Conservation (phyloP, 2,888 invertebrate species). For the Lasioglossum malachurum region DNA sequence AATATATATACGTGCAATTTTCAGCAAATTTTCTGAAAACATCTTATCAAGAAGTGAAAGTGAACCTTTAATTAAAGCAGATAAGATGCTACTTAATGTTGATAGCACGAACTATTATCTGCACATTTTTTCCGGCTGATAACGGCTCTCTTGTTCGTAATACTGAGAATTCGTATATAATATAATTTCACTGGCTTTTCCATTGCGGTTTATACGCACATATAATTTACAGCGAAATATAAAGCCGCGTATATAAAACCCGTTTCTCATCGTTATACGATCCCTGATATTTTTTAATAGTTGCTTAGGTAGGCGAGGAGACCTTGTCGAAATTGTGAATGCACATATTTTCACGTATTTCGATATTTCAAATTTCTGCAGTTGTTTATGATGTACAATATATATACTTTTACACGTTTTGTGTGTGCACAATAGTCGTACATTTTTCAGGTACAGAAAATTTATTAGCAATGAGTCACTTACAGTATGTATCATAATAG, state of each 20-base stretch:
- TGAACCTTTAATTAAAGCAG: neutral
- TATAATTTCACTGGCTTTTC: neutral
- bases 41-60: neutral
- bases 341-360: neutral
- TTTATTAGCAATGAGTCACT: constrained; percentile 31
- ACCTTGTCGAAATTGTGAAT: neutral
- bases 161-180: neutral
- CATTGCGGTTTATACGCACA: neutral
- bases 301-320: neutral
- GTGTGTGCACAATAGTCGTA: neutral
- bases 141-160: neutral
- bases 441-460: constrained; percentile 29
- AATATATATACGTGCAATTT: neutral
- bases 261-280: neutral
- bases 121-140: neutral
- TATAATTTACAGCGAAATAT: neutral
- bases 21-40: neutral
- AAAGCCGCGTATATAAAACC: neutral
- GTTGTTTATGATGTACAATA: neutral
- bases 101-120: neutral
- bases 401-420: neutral
- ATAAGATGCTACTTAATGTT: neutral
- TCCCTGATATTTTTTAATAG: neutral
- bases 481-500: constrained; percentile 45
- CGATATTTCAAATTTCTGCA: neutral